Evolutionary conservation across 1,140 invertebrate genomes (phyloP), one percentile per base, ranked within the genome.

Genomic region (Augochlora pura): DNA sequence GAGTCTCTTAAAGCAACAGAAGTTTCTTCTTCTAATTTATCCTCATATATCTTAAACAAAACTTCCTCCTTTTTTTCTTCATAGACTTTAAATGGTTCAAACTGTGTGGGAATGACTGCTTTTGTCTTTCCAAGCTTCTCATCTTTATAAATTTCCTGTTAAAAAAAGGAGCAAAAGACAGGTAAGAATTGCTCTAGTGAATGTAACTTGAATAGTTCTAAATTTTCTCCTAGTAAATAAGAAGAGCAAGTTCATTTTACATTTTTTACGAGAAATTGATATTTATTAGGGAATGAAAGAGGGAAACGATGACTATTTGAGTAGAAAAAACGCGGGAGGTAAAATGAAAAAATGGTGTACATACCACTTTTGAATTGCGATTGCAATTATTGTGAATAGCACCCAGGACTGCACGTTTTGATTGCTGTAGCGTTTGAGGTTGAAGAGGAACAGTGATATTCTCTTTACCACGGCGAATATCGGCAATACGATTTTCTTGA

Each of bases 11-110:
- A 86, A 6, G 84, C 90, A 10, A 92, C 90, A 5, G 87, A 89
- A 21, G 87, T 93, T 83, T 92, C 95, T 88, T 89, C 92, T 90
- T 94, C 89, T 52, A 94, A 88, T 82, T 94, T 94, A 86, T 96
- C 95, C 91, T 96, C 96, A 76, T 96, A 96, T 18, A 96, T 95
- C 82, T 95, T 96, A 84, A 96, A 96, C 21, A 94, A 27, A 16
- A 85, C 80, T 38, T 92, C 91, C 21, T 88, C 89, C 46, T 89
- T 89, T 63, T 91, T 91, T n/a, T 90, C 89, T 8, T 92, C 89
- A 69, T 88, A 92, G 62, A 90, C 94, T 89, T 95, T 94, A 91
- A 96, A 96, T 87, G 91, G 86, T 84, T 90, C 90, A 83, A 88
- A 84, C 80, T 86, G 89, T 52, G 82, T 84, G 49, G 80, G 81